Evolutionary conservation across 2,888 invertebrate genomes (phyloP).

Genomic region (Napeogenes inachia): DNA sequence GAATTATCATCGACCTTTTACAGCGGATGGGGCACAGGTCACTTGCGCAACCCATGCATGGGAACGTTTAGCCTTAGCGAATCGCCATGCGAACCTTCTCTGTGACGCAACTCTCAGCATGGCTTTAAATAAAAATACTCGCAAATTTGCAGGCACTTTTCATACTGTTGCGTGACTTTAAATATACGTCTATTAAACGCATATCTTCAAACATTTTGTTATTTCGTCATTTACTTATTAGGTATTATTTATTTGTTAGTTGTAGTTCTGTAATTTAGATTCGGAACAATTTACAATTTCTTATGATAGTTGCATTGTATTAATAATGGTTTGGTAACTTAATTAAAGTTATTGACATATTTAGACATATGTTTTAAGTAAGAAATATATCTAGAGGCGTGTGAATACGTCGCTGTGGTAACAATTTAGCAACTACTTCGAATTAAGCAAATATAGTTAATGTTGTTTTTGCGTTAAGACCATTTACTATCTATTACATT

Average conservation of each 20-base stretch:
- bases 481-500: not conserved
- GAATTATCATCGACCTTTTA: constrained; percentile 56
- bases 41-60: constrained; percentile 43
- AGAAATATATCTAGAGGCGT: constrained; percentile 19
- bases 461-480: not conserved
- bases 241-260: too few species aligned
- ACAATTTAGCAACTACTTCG: constrained; percentile 23
- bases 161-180: not conserved
- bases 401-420: constrained; percentile 25
- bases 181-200: not conserved
- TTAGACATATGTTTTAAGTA: constrained; percentile 6
- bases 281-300: too few species aligned
- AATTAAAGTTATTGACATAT: too few species aligned
- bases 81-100: constrained; percentile 28
- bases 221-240: too few species aligned
- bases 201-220: too few species aligned
- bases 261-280: too few species aligned
- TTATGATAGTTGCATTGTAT: too few species aligned
- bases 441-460: constrained; percentile 1
- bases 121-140: not conserved
- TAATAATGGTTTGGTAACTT: too few species aligned
- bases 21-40: constrained; percentile 47
- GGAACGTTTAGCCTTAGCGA: constrained; percentile 43
- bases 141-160: not conserved
- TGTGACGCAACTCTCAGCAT: not conserved